These are phyloP conservation scores for Heteropelma amictum DNA, from an alignment of 2,888 invertebrate species.

Conservation along the genomic window DNA sequence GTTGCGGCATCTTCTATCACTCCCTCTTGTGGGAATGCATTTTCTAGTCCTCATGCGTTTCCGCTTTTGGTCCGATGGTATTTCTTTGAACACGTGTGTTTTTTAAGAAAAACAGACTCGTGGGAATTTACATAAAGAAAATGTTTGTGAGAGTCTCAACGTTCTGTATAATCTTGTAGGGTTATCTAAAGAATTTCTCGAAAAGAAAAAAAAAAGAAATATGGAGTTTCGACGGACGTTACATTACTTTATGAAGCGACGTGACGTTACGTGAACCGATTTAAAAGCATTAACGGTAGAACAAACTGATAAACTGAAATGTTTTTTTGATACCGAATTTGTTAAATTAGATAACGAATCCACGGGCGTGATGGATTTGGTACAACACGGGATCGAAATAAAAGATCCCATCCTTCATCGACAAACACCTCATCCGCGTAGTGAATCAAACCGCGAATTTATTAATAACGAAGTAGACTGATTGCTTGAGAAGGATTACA, in stretches of 20 bases:
- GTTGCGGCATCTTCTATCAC: too few species aligned
- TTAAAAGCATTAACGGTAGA: slow-evolving; percentile 14
- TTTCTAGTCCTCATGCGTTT: too few species aligned
- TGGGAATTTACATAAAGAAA: too few species aligned
- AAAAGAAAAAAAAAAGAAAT: too few species aligned
- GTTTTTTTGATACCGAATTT: slow-evolving; percentile 37
- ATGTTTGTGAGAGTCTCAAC: too few species aligned
- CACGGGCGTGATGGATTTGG: slow-evolving; percentile 36
- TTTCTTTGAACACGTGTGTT: too few species aligned
- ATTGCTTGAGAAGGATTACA: not conserved
- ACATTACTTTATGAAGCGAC: slow-evolving; percentile 26
- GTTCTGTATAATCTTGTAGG: too few species aligned
- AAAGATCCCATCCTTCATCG: slow-evolving; percentile 25
- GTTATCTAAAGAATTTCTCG: too few species aligned
- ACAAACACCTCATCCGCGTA: slow-evolving; percentile 42
- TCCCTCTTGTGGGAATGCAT: too few species aligned
- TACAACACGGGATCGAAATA: slow-evolving; percentile 36
- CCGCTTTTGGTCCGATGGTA: too few species aligned
- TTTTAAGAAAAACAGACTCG: too few species aligned
- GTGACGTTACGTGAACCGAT: not conserved
- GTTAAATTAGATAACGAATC: slow-evolving; percentile 45
- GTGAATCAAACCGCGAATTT: slow-evolving; percentile 12
- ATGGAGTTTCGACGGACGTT: too few species aligned
- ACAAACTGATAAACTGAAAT: slow-evolving; percentile 13
- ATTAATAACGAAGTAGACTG: not conserved